Conservation (phyloP, 2,113 vertebrate species). For the Cavia porcellus region DNA sequence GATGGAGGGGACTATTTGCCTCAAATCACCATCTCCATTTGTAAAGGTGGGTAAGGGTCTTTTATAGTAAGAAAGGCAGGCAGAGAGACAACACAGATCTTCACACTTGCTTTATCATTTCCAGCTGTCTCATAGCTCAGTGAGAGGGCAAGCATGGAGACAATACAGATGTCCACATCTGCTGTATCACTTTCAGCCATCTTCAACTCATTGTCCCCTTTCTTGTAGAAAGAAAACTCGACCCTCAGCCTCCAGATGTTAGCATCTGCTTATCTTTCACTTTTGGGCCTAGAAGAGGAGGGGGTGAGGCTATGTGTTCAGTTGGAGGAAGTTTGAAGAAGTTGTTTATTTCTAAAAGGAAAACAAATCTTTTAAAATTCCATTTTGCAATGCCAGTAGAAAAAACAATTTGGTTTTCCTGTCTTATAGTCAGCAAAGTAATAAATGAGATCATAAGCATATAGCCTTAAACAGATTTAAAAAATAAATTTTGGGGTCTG, state of each 20-base stretch:
- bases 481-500: neutral
- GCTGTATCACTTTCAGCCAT: neutral
- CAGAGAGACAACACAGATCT: neutral
- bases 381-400: too few species aligned
- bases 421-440: neutral
- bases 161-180: neutral
- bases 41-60: neutral
- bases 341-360: too few species aligned
- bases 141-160: neutral
- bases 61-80: neutral
- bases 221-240: neutral
- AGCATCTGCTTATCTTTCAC: too few species aligned
- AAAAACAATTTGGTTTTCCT: too few species aligned
- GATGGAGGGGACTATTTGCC: neutral
- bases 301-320: too few species aligned
- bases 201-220: neutral
- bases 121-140: neutral
- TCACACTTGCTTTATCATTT: neutral
- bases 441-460: neutral
- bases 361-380: too few species aligned
- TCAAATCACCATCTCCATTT: neutral
- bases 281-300: too few species aligned
- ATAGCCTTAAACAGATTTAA: neutral
- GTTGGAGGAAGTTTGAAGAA: too few species aligned
- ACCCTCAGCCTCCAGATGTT: neutral